phyloP scores from a whole-genome alignment of 2,797 vertebrate species.

The Psittacula derbiana region DNA sequence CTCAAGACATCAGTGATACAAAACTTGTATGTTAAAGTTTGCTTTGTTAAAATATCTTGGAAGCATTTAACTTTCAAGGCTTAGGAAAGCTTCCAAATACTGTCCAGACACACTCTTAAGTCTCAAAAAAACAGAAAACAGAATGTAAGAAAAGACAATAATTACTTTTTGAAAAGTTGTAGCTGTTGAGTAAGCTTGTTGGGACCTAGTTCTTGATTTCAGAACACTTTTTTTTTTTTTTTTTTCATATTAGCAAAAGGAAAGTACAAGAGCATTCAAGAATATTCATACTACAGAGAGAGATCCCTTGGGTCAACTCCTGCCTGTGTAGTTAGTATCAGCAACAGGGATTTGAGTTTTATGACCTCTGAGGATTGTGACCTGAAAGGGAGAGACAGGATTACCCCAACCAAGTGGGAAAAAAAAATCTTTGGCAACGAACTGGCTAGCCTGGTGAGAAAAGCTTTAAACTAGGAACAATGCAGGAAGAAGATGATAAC shows the following conservation, averaged over 20 bases:
- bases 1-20: background rate
- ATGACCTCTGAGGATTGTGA: fast-evolving
- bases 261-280: background rate
- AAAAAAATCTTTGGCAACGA: background rate
- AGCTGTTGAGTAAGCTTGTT: background rate
- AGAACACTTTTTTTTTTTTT: background rate
- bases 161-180: background rate
- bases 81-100: background rate
- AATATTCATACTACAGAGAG: background rate
- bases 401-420: background rate
- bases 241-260: background rate
- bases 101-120: background rate
- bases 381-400: background rate
- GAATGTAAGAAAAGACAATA: background rate
- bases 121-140: background rate
- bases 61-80: background rate
- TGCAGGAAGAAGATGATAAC: background rate
- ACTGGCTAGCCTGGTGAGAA: background rate
- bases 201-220: background rate
- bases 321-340: background rate
- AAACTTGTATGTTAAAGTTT: background rate
- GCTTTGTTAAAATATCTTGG: background rate
- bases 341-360: background rate
- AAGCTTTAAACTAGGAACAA: background rate
- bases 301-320: background rate